Conservation (phyloP, 1,140 invertebrate species). For the Calliopsis andreniformis region DNA sequence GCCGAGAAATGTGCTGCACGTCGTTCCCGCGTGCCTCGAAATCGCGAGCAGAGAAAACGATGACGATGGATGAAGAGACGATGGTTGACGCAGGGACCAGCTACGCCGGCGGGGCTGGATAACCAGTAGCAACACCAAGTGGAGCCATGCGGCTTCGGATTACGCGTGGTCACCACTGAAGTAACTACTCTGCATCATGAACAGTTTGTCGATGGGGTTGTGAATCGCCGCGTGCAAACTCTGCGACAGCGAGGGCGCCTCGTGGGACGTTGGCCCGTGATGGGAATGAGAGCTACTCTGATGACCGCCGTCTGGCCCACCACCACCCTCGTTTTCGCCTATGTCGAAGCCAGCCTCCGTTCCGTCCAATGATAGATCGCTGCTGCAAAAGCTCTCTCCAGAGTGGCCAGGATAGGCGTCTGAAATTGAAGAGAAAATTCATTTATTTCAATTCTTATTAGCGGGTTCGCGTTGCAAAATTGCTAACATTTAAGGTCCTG, state of each 20-base stretch:
- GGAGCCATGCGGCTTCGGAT: slow-evolving; percentile 39
- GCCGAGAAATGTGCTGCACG: background rate
- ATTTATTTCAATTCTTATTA: too few species aligned
- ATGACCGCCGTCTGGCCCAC: slow-evolving; percentile 75
- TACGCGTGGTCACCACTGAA: slow-evolving; percentile 87
- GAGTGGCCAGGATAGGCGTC: slow-evolving; percentile 91
- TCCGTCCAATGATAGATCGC: slow-evolving; percentile 92
- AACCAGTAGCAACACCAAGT: background rate
- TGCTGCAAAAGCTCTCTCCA: slow-evolving; percentile 94
- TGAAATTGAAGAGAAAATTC: slow-evolving; percentile 73
- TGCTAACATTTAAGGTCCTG: too few species aligned
- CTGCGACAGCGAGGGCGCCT: slow-evolving; percentile 82
- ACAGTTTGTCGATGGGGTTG: slow-evolving; percentile 98
- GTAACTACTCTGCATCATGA: slow-evolving; percentile 98
- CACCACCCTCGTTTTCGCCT: slow-evolving; percentile 75
- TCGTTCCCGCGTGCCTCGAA: background rate
- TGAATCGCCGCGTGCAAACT: slow-evolving; percentile 85
- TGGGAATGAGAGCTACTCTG: slow-evolving; percentile 81
- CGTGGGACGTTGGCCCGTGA: slow-evolving; percentile 79
- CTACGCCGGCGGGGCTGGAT: background rate
- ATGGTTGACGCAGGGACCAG: slow-evolving; percentile 14
- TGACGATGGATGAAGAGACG: background rate
- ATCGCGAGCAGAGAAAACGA: background rate
- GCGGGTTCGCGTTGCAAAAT: too few species aligned
- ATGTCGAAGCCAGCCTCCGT: slow-evolving; percentile 92